Conservation (phyloP, 2,888 invertebrate species). For the Linnaemya vulpina region DNA sequence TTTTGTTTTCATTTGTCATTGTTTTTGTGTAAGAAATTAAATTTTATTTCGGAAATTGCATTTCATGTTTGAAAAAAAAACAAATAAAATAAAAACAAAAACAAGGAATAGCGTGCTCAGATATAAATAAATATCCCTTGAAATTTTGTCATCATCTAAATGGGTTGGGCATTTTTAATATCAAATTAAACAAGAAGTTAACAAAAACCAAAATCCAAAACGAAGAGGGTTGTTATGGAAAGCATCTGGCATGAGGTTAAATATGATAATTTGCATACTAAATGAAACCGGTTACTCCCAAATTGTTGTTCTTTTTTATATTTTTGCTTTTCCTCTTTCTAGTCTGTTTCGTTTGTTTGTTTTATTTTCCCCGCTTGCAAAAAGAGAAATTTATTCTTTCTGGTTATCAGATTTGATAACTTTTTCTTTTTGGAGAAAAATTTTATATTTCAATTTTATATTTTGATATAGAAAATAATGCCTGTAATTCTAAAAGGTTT, state of each 20-base stretch:
- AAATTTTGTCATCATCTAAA: conserved; percentile 6
- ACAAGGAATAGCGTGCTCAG: background rate
- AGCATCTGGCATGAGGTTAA: background rate
- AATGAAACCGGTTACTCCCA: background rate
- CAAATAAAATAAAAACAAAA: too few species aligned
- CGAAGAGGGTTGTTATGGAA: background rate
- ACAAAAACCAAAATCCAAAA: background rate
- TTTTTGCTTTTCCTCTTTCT: too few species aligned
- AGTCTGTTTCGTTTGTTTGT: too few species aligned
- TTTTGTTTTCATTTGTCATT: conserved; percentile 44
- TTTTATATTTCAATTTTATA: too few species aligned
- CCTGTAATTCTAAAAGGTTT: too few species aligned
- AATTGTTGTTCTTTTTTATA: too few species aligned
- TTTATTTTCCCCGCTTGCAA: too few species aligned
- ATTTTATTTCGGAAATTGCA: conserved; percentile 31
- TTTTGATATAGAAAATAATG: too few species aligned
- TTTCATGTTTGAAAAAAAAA: too few species aligned
- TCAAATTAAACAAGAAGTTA: background rate
- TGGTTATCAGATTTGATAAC: too few species aligned
- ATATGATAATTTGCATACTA: background rate
- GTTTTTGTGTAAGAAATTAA: conserved; percentile 21
- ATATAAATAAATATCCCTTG: background rate
- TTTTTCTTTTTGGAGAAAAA: too few species aligned
- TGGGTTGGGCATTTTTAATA: background rate
- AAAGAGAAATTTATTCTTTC: too few species aligned